Evolutionary conservation across 2,888 invertebrate species (phyloP).

Genomic region (Helleia helle): DNA sequence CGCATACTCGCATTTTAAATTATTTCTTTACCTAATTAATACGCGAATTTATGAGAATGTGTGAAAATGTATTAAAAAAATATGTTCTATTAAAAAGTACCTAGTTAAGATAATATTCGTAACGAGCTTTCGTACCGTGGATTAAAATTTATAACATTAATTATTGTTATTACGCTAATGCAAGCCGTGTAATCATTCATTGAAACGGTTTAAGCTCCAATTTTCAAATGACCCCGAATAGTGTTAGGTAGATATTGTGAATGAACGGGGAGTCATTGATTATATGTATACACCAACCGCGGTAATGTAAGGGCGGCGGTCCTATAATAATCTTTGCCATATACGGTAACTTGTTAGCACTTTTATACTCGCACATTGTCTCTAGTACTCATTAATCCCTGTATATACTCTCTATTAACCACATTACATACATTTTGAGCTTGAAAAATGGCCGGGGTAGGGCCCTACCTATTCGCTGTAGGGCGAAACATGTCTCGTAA

Average conservation of each 20-base stretch:
- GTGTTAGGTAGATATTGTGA: conserved; percentile 60
- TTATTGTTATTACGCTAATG: conserved; percentile 6
- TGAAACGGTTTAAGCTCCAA: conserved; percentile 26
- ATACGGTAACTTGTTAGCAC: conserved; percentile 21
- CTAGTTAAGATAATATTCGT: no score
- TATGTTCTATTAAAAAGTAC: no score
- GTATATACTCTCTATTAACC: conserved; percentile 30
- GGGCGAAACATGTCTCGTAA: conserved; percentile 47
- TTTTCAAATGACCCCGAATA: conserved; percentile 61
- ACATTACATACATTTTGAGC: conserved; percentile 39
- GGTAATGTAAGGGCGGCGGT: conserved; percentile 64
- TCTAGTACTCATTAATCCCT: conserved; percentile 20
- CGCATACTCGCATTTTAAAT: no score
- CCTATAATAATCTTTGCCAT: conserved; percentile 27
- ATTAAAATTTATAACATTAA: not conserved
- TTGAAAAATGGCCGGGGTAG: conserved; percentile 67
- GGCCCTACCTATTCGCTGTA: conserved; percentile 55
- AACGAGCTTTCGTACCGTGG: not conserved
- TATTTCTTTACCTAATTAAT: no score
- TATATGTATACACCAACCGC: conserved; percentile 44
- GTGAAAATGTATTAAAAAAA: no score
- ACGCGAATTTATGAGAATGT: no score
- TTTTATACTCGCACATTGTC: conserved; percentile 14
- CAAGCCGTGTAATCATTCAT: conserved; percentile 9
- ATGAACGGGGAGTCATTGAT: conserved; percentile 67